phyloP scores from a whole-genome alignment of 2,888 invertebrate species.

The Andrena flavipes region DNA sequence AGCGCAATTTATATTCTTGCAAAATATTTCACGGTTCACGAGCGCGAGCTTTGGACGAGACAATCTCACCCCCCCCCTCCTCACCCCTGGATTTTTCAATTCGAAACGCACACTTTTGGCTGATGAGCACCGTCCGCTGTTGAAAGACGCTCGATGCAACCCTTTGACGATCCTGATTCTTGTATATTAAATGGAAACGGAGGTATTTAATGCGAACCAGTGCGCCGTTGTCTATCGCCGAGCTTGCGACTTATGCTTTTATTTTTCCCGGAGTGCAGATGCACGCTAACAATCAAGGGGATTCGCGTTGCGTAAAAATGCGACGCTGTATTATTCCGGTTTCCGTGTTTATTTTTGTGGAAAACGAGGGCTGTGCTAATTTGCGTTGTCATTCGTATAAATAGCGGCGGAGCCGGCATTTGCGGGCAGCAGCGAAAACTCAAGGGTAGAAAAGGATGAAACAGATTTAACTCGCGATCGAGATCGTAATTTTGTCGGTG shows the following conservation, averaged over 20 bases:
- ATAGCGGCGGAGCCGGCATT: constrained; percentile 2
- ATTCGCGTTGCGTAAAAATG: constrained; percentile 26
- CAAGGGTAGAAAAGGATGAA: not conserved
- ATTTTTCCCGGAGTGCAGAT: constrained; percentile 6
- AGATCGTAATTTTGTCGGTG: no score
- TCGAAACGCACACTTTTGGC: constrained; percentile 5
- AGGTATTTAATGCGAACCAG: not conserved
- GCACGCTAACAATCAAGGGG: constrained; percentile 29
- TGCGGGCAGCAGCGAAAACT: not conserved
- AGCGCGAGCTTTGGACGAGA: not conserved
- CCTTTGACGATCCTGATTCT: constrained; percentile 8
- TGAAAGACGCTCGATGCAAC: constrained; percentile 6
- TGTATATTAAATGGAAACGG: constrained; percentile 1
- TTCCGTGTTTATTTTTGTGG: constrained; percentile 21
- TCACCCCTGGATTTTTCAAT: constrained; percentile 13
- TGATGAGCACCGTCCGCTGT: not conserved
- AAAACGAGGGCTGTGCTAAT: constrained; percentile 4
- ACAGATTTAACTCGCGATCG: no score
- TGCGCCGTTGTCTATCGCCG: constrained; percentile 6
- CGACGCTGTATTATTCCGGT: not conserved
- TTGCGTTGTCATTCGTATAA: constrained; percentile 1
- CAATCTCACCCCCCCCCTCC: not conserved
- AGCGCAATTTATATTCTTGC: constrained; percentile 17
- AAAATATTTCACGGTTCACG: constrained; percentile 22
- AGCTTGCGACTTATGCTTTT: constrained; percentile 7